phyloP scores from a whole-genome alignment of 1,140 invertebrate species.

The Drosophila hydei region DNA sequence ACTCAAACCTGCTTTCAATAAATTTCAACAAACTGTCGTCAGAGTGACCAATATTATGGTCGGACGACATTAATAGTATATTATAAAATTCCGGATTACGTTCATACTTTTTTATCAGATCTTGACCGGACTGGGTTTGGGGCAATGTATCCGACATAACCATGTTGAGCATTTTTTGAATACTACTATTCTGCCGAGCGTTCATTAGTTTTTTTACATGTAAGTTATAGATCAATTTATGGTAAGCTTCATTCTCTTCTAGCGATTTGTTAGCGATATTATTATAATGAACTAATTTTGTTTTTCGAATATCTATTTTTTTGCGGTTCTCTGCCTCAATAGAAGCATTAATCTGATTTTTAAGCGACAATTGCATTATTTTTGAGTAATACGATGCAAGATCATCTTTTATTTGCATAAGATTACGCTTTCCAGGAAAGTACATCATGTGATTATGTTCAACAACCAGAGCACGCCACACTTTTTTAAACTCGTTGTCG shows the following conservation, averaged over 20 bases:
- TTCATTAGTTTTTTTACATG: conserved; percentile 10
- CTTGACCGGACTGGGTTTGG: neutral
- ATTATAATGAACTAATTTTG: no score
- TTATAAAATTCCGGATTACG: conserved; percentile 33
- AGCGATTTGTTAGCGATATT: no score
- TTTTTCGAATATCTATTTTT: no score
- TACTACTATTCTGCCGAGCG: neutral
- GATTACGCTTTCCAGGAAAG: neutral
- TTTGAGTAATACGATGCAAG: conserved; percentile 4
- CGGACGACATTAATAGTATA: conserved; percentile 16
- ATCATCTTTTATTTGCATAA: neutral
- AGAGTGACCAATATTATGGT: neutral
- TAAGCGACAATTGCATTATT: conserved; percentile 9
- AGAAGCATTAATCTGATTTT: no score
- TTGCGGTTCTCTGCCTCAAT: no score
- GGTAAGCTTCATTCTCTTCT: neutral
- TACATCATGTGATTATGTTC: neutral
- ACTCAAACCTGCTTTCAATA: conserved; percentile 23
- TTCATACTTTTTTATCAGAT: conserved; percentile 20
- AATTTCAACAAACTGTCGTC: neutral
- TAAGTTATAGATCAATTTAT: conserved; percentile 1
- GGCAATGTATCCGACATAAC: conserved; percentile 20
- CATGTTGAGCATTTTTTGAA: conserved; percentile 6
- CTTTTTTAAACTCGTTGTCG: neutral
- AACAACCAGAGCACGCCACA: neutral